Conservation (phyloP, 2,888 invertebrate species). For the Drosophila mimica region DNA sequence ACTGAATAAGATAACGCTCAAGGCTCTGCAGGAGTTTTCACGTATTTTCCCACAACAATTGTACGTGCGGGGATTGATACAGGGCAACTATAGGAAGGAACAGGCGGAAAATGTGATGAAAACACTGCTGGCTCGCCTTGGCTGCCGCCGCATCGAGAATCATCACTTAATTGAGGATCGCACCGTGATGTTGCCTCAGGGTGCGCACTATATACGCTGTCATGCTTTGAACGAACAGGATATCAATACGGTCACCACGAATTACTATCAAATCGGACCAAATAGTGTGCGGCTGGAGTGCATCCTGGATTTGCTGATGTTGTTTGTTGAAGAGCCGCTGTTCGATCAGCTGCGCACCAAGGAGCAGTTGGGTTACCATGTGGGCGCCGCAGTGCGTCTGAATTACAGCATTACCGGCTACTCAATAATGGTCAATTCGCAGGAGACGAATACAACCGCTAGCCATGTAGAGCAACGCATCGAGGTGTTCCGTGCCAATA, state of each 20-base stretch:
- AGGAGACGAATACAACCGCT: conserved; percentile 90
- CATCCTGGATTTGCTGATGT: conserved; percentile 91
- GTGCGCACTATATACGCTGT: conserved; percentile 88
- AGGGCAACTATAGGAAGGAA: conserved; percentile 91
- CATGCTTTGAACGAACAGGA: conserved; percentile 90
- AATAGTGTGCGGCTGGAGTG: conserved; percentile 87
- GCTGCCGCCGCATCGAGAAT: conserved; percentile 85
- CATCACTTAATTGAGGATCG: conserved; percentile 86
- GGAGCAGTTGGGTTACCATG: conserved; percentile 95
- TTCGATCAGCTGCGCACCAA: conserved; percentile 94
- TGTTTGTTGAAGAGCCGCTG: conserved; percentile 94
- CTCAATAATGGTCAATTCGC: conserved; percentile 91
- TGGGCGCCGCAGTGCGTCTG: conserved; percentile 89
- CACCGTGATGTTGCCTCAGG: conserved; percentile 89
- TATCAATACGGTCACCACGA: conserved; percentile 92
- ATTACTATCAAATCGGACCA: conserved; percentile 93
- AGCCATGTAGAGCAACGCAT: conserved; percentile 90
- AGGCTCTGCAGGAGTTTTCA: conserved; percentile 88
- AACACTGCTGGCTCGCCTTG: conserved; percentile 86
- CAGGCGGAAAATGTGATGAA: conserved; percentile 88
- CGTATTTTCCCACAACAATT: conserved; percentile 87
- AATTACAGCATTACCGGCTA: conserved; percentile 93
- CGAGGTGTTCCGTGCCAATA: conserved; percentile 89
- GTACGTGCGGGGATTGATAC: conserved; percentile 90
- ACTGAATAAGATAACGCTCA: conserved; percentile 86